Percentiles rank a stretch among this genome's conserved stretches.
Conservation (phyloP, 2,797 vertebrate species). For the Diplodus puntazzo region DNA sequence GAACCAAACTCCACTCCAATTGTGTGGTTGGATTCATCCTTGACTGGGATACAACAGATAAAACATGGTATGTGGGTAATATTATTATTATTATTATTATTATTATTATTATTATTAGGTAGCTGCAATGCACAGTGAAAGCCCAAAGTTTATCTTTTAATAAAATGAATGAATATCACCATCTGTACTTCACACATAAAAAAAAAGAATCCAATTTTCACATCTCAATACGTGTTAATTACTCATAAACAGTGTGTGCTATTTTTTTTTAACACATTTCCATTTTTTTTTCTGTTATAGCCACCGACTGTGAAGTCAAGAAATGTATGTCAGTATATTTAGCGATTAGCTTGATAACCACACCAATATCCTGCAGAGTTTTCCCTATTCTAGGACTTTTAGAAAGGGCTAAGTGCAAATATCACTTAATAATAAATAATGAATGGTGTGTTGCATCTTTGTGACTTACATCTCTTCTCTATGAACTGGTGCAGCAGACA, state of each 20-base stretch:
- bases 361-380: background rate
- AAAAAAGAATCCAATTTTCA: background rate
- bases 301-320: background rate
- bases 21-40: conserved; percentile 96
- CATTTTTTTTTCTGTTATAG: background rate
- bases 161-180: background rate
- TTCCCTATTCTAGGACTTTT: background rate
- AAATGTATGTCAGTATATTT: no score
- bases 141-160: background rate
- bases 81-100: background rate
- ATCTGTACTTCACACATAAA: background rate
- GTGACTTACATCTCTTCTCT: conserved; percentile 93
- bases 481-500: conserved; percentile 97
- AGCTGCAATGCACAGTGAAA: background rate
- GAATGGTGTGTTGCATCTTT: background rate
- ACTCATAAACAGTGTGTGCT: background rate
- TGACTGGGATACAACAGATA: conserved; percentile 83
- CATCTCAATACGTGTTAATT: background rate
- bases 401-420: background rate
- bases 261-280: background rate
- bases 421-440: background rate
- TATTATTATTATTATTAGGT: background rate
- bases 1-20: conserved; percentile 97
- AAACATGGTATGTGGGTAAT: background rate
- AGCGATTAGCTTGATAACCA: background rate